phyloP scores from a whole-genome alignment of 2,797 vertebrate species.

The Chiroxiphia lanceolata region DNA sequence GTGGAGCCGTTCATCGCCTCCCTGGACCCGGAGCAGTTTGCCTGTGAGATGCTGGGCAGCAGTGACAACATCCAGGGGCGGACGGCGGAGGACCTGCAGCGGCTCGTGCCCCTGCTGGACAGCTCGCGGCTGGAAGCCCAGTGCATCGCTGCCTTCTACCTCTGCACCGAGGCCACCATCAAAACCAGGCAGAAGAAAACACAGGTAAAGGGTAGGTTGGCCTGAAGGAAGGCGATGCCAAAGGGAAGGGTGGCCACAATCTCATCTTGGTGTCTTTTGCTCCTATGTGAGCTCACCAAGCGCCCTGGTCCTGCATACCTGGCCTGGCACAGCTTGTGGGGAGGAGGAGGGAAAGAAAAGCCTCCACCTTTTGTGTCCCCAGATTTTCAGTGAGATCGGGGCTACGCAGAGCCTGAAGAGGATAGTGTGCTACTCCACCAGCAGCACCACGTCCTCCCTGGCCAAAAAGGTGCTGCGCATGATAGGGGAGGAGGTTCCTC shows the following conservation, averaged over 20 bases:
- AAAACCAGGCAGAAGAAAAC: constrained; percentile 93
- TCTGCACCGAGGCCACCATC: constrained; percentile 91
- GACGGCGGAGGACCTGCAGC: constrained; percentile 90
- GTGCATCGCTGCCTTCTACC: constrained; percentile 94
- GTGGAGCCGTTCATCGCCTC: constrained; percentile 97
- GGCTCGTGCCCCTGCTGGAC: constrained; percentile 89
- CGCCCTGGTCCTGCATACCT: accelerated
- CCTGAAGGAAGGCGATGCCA: background rate
- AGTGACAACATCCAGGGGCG: constrained; percentile 90
- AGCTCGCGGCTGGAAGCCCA: constrained; percentile 91
- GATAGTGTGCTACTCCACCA: constrained; percentile 92
- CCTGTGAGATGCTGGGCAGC: constrained; percentile 85
- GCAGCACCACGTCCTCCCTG: constrained; percentile 85
- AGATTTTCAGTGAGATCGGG: constrained; percentile 97
- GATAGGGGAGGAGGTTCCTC: constrained; percentile 91
- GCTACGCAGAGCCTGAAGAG: constrained; percentile 94
- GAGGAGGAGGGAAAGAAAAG: background rate
- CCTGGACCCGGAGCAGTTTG: constrained; percentile 89
- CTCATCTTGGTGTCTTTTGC: background rate
- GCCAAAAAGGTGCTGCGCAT: constrained; percentile 87
- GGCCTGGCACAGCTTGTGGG: accelerated
- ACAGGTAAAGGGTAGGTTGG: constrained; percentile 78
- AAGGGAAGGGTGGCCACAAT: background rate
- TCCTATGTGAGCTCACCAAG: background rate
- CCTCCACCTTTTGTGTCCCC: background rate